Base-by-base conservation (phyloP, 2,797 vertebrate genomes). In the Myotis daubentonii region DNA sequence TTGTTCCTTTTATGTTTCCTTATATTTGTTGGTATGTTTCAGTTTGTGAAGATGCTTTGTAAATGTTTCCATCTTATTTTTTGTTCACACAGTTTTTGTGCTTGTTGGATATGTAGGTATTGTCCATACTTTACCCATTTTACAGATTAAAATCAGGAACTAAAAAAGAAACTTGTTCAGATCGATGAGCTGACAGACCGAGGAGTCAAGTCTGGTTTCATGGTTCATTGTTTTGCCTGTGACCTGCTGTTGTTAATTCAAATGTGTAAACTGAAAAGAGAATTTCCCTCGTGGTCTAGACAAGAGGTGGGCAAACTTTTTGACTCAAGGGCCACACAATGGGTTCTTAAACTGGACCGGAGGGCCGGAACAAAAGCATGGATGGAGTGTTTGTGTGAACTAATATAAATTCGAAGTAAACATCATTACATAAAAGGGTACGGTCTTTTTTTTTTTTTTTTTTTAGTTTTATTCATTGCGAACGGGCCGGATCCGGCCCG, bases 21-120 rank as follows among this genome's bases (percentile, higher is more conserved):
- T 78, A 10, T 44, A 49, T 88, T 79, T 38, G 11, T 70, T 51
- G 66, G 28, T 93, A 19, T 80, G 49, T 90, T 82, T 79, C 62
- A 62, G 7, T 55, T 75, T 95, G 53, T 88, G 79, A 94, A 53
- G 10, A 9, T 93, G 25, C 47, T 87, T 94, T 41, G 19, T 91
- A 93, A 76, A 41, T 13, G 51, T 84, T 72, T 78, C 70, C 53
- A 51, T 92, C 90, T 76, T 83, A n/a, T 25, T 78, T 78, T 51
- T 53, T 47, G 30, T 87, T 87, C 44, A 89, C 33, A 72, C 70
- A 92, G 23, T 30, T 62, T 79, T 72, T 25, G 68, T 44, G 8
- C 36, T 89, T 78, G 2, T 44, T 81, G 30, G 8, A 6, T 87
- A 87, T 33, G 10, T 89, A 30, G 51, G 16, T 84, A n/a, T 62